phyloP scores from a whole-genome alignment of 2,888 invertebrate species.

The Drosophila mercatorum region DNA sequence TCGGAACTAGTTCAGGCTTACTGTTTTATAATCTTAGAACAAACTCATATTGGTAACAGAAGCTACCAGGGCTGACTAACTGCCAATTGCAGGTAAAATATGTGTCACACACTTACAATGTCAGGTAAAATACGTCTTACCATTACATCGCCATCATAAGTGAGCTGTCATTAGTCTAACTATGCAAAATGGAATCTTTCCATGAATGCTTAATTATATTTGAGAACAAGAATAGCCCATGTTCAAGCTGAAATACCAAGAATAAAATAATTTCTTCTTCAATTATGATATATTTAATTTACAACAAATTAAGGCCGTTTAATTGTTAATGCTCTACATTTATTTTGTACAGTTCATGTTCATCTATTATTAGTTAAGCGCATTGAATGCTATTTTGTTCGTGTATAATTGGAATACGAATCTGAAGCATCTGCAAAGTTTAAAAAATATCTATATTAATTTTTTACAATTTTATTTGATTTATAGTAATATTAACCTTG shows the following conservation, averaged over 20 bases:
- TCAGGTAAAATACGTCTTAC: background rate
- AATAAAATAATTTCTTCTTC: too few relatives aligned
- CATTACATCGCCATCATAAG: background rate
- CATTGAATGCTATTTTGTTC: background rate
- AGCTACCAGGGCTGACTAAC: background rate
- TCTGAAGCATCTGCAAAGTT: constrained; percentile 82
- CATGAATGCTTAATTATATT: background rate
- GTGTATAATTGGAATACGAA: constrained; percentile 76
- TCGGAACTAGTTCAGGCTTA: background rate
- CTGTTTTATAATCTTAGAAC: background rate
- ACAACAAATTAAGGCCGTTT: too few relatives aligned
- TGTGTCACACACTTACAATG: background rate
- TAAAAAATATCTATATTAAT: background rate
- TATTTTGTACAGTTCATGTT: background rate
- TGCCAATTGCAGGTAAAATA: background rate
- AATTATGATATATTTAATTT: too few relatives aligned
- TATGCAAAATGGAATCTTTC: background rate
- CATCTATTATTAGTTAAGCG: background rate
- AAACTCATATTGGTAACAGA: background rate
- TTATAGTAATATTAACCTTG: constrained; percentile 82
- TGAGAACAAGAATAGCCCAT: background rate
- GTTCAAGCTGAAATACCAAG: background rate
- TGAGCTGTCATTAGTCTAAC: background rate
- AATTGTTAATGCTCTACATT: background rate
- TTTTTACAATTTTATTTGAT: background rate